Percentiles rank a stretch among this genome's conserved stretches.
Conservation (phyloP, 2,888 invertebrate genomes). For the Leptinotarsa juncta region DNA sequence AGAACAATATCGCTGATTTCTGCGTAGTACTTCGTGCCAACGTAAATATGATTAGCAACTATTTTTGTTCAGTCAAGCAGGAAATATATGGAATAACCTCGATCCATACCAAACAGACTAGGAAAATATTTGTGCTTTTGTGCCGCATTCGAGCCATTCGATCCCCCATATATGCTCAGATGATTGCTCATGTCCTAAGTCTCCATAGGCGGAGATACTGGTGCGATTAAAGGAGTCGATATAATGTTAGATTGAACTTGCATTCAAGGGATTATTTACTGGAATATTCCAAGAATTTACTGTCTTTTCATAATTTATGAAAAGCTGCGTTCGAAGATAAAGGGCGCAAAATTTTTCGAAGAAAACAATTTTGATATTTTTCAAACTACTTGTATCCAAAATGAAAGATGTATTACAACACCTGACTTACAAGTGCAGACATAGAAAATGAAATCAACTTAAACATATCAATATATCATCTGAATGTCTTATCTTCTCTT, state of each 20-base stretch:
- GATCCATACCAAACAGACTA: constrained; percentile 30
- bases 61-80: constrained; percentile 32
- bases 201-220: constrained; percentile 28
- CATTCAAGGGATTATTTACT: no score
- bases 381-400: no score
- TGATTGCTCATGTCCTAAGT: constrained; percentile 55
- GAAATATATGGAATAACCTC: constrained; percentile 27
- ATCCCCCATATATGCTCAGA: constrained; percentile 45
- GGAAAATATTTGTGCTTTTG: constrained; percentile 45
- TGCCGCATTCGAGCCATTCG: constrained; percentile 36
- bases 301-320: no score
- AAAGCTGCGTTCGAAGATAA: no score
- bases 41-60: constrained; percentile 33
- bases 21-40: neutral
- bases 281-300: no score
- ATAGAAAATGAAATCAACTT: no score
- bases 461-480: no score
- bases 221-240: neutral
- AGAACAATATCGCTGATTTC: constrained; percentile 12
- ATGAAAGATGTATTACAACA: no score
- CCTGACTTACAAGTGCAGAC: no score
- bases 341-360: no score
- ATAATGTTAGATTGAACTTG: neutral
- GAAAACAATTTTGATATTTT: no score
- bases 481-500: no score